Base-by-base conservation (phyloP, 2,888 invertebrate genomes). In the Chaitophorus viminalis region DNA sequence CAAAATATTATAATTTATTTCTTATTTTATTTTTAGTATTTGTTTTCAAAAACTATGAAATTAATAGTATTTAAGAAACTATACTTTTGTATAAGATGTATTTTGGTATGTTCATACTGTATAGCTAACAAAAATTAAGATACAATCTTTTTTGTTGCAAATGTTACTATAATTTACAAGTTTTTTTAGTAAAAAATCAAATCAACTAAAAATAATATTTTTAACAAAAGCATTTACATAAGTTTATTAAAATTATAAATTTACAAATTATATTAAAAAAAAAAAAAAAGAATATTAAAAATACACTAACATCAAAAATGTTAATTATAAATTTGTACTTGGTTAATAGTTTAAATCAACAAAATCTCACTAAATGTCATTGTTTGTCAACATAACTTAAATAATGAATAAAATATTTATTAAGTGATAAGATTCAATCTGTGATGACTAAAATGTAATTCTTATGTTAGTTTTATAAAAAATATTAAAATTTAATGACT, bases 361-460 rank as follows among this genome's bases (percentile, higher is more conserved):
- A 79, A 79, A 68, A 81, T 81, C 81, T 81, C 81, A 81, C 81
- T 81, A 68, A 68, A 39, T 68, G 81, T 68, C 68, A 68, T 46
- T 60, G 3, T 77, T 29, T 31, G 5, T 52, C 21, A 74, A 74
- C 31, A 74, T 8, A 74, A 33, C 18, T 36, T 36, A 21, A 36
- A 74, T 36, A 74, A 74, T 68, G 9, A 68, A 11, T 74, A 74
- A 31, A 70, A 70, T 31, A 70, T 70, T 29, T 11, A 25, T n/a
- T 52, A 8, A 52, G 6, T 11, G 11, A 54, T 60, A 21, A 60
- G 14, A 60, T 60, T 60, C 3, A 60, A 60, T 60, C 6, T 60
- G 29, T 29, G 46, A 46, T 29, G 68, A 68, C 29, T 68, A 68
- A n/a, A 25, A 29, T 68, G 68, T n/a, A 21, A 21, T 60, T 21